These are phyloP conservation scores for Mastomys coucha DNA, from an alignment of 2,113 vertebrate species.

Conservation along the genomic window DNA sequence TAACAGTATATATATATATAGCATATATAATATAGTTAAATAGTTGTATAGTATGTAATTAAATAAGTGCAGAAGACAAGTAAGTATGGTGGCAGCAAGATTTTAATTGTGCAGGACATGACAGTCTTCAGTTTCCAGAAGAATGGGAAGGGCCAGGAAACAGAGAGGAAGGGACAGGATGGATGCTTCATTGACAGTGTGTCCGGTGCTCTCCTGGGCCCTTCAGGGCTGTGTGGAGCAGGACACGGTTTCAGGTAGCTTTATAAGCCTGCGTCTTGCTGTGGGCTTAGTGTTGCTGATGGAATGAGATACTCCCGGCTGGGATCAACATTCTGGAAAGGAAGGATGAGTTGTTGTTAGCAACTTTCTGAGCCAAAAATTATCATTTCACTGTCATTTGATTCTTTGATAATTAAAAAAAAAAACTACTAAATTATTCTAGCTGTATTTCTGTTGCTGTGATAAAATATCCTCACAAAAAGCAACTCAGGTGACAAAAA, in stretches of 20 bases:
- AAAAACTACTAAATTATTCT: background rate
- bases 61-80: conserved; percentile 54
- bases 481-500: background rate
- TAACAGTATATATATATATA: too few species aligned
- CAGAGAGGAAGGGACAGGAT: background rate
- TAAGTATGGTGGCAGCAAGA: conserved; percentile 43
- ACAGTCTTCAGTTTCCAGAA: background rate
- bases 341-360: conserved; percentile 52
- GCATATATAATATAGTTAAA: background rate
- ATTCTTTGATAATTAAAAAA: background rate
- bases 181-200: rapidly evolving
- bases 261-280: conserved; percentile 61
- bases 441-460: background rate
- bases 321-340: conserved; percentile 74
- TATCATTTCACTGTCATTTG: background rate
- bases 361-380: conserved; percentile 20
- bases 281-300: background rate
- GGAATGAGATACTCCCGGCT: conserved; percentile 50
- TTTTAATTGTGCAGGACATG: conserved; percentile 65
- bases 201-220: background rate
- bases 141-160: background rate
- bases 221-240: background rate
- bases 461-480: too few species aligned
- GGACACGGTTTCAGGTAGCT: background rate
- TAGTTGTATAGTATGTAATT: background rate